Percentiles rank a stretch among this genome's conserved stretches.
Evolutionary conservation across 2,113 vertebrate species (phyloP).

Genomic region (Charina bottae): DNA sequence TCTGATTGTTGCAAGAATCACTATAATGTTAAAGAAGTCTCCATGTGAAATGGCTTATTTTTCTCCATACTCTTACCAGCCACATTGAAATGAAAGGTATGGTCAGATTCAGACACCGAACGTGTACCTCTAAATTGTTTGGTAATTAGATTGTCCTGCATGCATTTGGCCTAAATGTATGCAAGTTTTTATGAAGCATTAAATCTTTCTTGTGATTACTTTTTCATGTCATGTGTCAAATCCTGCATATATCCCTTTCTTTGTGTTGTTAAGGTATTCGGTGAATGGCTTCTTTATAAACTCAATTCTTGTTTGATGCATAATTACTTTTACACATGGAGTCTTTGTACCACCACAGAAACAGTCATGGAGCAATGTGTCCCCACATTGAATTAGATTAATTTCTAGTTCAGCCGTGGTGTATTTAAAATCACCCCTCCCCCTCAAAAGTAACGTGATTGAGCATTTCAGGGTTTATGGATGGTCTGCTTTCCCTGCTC

Average conservation of each 20-base stretch:
- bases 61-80: not conserved
- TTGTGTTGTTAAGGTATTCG: not conserved
- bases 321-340: no score
- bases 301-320: not conserved
- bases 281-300: not conserved
- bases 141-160: not conserved
- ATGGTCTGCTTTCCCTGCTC: no score
- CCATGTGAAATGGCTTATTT: not conserved
- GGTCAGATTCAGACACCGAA: not conserved
- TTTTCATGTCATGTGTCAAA: not conserved
- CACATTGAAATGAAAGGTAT: not conserved
- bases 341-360: no score
- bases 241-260: not conserved
- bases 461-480: no score
- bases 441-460: no score
- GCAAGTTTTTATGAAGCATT: not conserved
- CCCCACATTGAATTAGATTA: no score
- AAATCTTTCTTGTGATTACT: not conserved
- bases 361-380: no score
- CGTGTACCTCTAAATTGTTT: not conserved
- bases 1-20: not conserved
- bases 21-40: not conserved
- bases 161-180: not conserved
- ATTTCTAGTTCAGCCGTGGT: no score
- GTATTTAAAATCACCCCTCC: no score